Evolutionary conservation across 1,140 invertebrate genomes (phyloP), one percentile per base, ranked within the genome.

Genomic region (Drosophila santomea): DNA sequence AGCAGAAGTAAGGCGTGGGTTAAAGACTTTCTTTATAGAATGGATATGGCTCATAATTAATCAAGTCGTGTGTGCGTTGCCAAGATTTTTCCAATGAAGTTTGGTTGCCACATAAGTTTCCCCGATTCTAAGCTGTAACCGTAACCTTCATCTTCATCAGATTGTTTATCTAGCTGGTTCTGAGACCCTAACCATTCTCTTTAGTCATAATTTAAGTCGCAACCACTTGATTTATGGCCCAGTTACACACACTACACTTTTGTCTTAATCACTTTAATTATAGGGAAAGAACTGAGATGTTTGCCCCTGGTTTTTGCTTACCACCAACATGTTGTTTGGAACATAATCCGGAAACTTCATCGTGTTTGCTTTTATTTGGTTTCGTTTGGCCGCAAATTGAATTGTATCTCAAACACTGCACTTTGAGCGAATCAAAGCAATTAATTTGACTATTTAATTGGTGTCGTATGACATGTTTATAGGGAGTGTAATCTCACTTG

Each of bases 271-370:
- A 68, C 48, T 88, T 67, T 54, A 71, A 77, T 79, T 83, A 66
- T 61, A 50, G 50, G 36, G 36, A 74, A 81, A 69, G 74, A 81
- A 73, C 78, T 61, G 36, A 32, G 17, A 56, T 61, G 32, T 55
- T 8, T 62, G 57, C 25, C 51, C 28, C 17, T 14, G 47, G 11
- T n/a, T 59, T 59, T 59, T 66, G 56, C 85, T 89, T 90, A 89
- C 90, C 90, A 86, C 90, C 86, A 91, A 66, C 71, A 91, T 89
- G 72, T 91, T 91, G 72, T 91, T 91, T 39, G 84, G 90, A 48
- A 91, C 59, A 79, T 89, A 91, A 80, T 91, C 86, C 74, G 90
- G 86, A 88, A 91, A 91, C 72, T 91, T 91, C 90, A 91, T 91
- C 59, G 61, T 91, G 38, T 50, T 55, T 63, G 54, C 47, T 55